phyloP scores from a whole-genome alignment of 2,797 vertebrate species.

The Cyclopterus lumpus region DNA sequence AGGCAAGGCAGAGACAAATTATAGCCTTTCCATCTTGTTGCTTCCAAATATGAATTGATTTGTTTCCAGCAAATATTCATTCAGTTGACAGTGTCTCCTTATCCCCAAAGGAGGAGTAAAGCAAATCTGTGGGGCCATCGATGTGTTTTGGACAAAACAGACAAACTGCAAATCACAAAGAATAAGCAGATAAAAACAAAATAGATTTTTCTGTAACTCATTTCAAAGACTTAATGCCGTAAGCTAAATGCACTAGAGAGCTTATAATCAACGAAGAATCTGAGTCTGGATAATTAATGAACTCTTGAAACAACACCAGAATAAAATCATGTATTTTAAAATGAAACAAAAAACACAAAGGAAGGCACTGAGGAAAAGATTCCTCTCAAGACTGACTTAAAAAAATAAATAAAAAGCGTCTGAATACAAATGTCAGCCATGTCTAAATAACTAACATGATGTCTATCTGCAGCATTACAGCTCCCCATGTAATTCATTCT shows the following conservation, averaged over 20 bases:
- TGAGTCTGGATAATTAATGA: slow-evolving; percentile 71
- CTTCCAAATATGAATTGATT: slow-evolving; percentile 64
- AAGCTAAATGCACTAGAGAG: slow-evolving; percentile 64
- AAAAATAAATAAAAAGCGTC: slow-evolving; percentile 7
- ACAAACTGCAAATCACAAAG: slow-evolving; percentile 43
- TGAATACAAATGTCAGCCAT: slow-evolving; percentile 68
- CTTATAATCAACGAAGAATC: slow-evolving; percentile 64
- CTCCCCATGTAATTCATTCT: slow-evolving; percentile 42
- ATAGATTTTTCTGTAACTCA: slow-evolving; percentile 41
- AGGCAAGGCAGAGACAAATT: slow-evolving; percentile 44
- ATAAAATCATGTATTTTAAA: slow-evolving; percentile 64
- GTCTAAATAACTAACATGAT: slow-evolving; percentile 70
- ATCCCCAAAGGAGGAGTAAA: slow-evolving; percentile 41
- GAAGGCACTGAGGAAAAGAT: slow-evolving; percentile 35
- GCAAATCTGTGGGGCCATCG: slow-evolving; percentile 42
- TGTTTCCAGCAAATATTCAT: slow-evolving; percentile 49
- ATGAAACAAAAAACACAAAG: slow-evolving; percentile 47
- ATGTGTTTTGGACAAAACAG: slow-evolving; percentile 44
- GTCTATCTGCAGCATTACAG: slow-evolving; percentile 50
- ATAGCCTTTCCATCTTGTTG: slow-evolving; percentile 40
- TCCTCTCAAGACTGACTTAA: slow-evolving; percentile 54
- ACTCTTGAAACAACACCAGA: slow-evolving; percentile 64
- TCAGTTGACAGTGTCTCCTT: slow-evolving; percentile 49
- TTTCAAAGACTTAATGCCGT: slow-evolving; percentile 52
- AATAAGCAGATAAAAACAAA: slow-evolving; percentile 39